Base-by-base conservation (phyloP, 2,797 vertebrate species). In the Decapterus maruadsi region DNA sequence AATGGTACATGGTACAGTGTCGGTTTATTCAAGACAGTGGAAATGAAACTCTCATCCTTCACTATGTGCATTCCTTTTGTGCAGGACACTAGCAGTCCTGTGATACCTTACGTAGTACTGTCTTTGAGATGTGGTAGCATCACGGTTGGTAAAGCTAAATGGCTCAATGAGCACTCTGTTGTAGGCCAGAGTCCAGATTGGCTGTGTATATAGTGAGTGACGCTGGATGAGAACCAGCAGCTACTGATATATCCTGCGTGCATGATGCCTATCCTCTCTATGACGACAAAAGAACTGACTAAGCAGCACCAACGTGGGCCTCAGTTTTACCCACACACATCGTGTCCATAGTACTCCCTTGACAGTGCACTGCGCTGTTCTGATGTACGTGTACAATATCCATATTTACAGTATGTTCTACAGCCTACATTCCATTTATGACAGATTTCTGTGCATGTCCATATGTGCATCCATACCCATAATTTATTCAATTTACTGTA, bases 81-180 rank as follows among this genome's bases (percentile, higher is more conserved):
- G n/a, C 34, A 58, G 57, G 65, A 51, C 55, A 60, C 65, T 51
- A 51, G 65, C 53, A n/a, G n/a, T n/a, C n/a, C n/a, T n/a, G n/a
- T 5, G 0, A 13, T 56, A n/a, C n/a, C n/a, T n/a, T n/a, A n/a
- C n/a, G n/a, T n/a, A n/a, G 51, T 48, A 51, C 36, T 79, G 64
- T 59, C 70, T 45, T 80, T 79, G 71, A 76, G 72, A 70, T 56
- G 75, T 71, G 56, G 45, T 59, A 58, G 59, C 53, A 31, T 74
- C 75, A 79, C 68, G 71, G 83, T 51, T 78, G 59, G 56, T 69
- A 29, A 76, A 80, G 50, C 61, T 80, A 71, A 85, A 84, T 54
- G 43, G 53, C 57, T 84, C 73, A 78, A 69, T 83, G 65, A 79
- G 54, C 22, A 12, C 58, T 76, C 55, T 67, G 29, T 64, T 51